Evolutionary conservation across 53 echinoderm and acorn worm species (phyloP), one percentile per base, ranked within the genome.

Genomic region (Temnopleurus reevesii): DNA sequence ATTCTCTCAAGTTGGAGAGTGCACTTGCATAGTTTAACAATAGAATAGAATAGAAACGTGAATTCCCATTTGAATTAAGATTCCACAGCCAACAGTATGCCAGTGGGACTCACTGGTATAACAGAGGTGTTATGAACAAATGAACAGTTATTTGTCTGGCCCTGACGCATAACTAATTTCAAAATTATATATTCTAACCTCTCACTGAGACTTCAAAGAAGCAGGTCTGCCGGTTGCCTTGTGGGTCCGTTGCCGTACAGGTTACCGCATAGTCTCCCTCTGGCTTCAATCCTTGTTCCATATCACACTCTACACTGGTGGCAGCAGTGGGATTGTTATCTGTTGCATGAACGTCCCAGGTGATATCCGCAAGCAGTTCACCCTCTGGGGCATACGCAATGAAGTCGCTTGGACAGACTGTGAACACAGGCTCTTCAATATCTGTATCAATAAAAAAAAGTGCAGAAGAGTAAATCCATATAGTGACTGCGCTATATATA

Each of bases 301-400:
- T 51, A 56, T 89, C 64, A 55, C 94, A 94, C 21, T 10, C 29
- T n/a, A 94, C 53, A 86, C 15, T 45, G 24, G 59, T 55, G 43
- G 92, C 89, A 33, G 79, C 77, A 38, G 71, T 65, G 38, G 91
- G 92, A 46, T 89, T 77, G 17, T 94, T 94, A 33, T 94, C 94
- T 15, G 46, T 44, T 1, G 94, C 94, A 3, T 25, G 77, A 2
- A 92, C 92, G 13, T 76, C 13, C 92, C 90, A 94, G 43, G 83
- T 77, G 33, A 94, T 89, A 46, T n/a, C 60, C 4, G 79, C 91
- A 41, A 82, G 60, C 0, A 81, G n/a, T 15, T 58, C n/a, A 8
- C 55, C 53, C 35, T 63, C 45, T 24, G 35, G 8, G 27, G 92
- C 60, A 61, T 94, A 94, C 15, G 27, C 43, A 6, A 45, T 64